A percentile compares a stretch with the other conserved stretches of the same genome.
Conservation (phyloP, 2,113 vertebrate genomes). For the Motacilla tschutschensis region DNA sequence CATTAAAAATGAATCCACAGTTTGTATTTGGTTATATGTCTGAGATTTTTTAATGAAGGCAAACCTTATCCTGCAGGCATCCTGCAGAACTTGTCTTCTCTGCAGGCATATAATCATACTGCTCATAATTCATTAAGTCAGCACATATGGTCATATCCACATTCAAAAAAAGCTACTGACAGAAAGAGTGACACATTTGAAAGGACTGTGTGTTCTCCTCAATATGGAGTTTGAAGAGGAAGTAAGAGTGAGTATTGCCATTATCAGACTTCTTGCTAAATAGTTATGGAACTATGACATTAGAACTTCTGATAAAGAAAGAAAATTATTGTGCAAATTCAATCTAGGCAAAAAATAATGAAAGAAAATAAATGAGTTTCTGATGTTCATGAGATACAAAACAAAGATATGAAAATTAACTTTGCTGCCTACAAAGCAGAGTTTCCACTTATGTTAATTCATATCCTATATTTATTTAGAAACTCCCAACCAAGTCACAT, state of each 20-base stretch:
- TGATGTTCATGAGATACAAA: background rate
- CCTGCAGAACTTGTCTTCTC: background rate
- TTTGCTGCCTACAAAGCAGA: background rate
- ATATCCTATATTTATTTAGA: background rate
- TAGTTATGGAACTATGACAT: background rate
- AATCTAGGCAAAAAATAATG: background rate
- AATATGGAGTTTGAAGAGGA: background rate
- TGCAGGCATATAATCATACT: background rate
- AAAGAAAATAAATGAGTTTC: slow-evolving; percentile 3
- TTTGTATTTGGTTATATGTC: background rate
- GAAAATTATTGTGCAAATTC: background rate
- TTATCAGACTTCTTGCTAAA: background rate
- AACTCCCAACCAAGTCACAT: background rate
- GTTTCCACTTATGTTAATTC: background rate
- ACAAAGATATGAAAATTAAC: slow-evolving; percentile 20
- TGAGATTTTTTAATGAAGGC: background rate
- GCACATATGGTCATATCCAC: background rate
- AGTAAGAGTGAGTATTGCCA: background rate
- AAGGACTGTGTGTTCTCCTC: background rate
- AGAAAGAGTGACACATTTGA: background rate
- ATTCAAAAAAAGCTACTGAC: background rate
- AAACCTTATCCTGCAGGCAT: background rate
- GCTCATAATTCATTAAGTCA: background rate
- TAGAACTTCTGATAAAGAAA: background rate
- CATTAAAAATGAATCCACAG: background rate